Percentiles rank a stretch among this genome's conserved stretches.
Evolutionary conservation across 2,797 vertebrate genomes (phyloP).

Genomic region (Sylvia borin): DNA sequence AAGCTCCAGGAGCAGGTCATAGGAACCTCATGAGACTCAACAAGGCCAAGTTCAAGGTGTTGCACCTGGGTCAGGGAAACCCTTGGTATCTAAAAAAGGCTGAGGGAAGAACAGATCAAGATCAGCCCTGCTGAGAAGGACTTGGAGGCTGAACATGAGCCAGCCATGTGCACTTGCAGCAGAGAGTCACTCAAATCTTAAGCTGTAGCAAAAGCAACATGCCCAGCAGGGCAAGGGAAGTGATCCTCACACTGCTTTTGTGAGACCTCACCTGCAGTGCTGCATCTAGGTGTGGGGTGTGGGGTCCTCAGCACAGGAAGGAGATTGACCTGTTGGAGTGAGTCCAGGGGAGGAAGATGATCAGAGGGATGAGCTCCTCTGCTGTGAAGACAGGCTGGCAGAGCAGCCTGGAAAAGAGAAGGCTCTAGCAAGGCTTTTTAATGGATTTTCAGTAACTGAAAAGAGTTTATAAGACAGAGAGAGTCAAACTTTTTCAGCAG

Average conservation of each 20-base stretch:
- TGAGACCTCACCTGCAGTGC: not conserved
- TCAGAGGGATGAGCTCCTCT: not conserved
- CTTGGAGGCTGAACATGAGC: not conserved
- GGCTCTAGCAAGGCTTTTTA: not conserved
- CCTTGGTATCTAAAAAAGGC: not conserved
- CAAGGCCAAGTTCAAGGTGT: not conserved
- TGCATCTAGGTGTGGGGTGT: not conserved
- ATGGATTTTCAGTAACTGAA: not conserved
- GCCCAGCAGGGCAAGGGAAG: not conserved
- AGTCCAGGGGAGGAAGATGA: not conserved
- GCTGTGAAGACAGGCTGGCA: not conserved
- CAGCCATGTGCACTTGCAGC: not conserved
- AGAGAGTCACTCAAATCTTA: not conserved
- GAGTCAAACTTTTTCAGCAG: not conserved
- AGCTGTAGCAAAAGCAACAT: not conserved
- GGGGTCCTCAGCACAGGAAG: not conserved
- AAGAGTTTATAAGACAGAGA: not conserved
- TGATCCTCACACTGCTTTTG: not conserved
- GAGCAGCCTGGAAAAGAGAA: not conserved
- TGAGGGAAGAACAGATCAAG: not conserved
- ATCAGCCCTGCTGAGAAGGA: not conserved
- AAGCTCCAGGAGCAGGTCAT: not conserved
- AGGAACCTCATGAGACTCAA: not conserved
- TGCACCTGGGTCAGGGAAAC: fast-evolving
- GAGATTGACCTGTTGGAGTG: not conserved